Conservation (phyloP, 2,888 invertebrate species). For the Lycocerus yunnanus region DNA sequence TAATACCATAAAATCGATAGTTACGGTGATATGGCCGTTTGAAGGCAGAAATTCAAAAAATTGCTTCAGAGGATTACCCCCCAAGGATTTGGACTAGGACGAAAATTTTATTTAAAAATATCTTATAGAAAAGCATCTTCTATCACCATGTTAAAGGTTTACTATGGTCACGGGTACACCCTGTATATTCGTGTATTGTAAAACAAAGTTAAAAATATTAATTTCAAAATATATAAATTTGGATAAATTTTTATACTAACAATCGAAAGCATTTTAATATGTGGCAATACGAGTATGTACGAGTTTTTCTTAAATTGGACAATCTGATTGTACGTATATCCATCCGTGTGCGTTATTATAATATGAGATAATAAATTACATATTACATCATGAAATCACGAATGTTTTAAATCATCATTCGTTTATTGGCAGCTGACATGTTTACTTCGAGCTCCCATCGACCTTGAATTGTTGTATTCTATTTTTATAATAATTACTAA, state of each 20-base stretch:
- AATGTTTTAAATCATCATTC: constrained; percentile 15
- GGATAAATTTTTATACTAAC: not conserved
- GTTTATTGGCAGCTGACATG: constrained; percentile 18
- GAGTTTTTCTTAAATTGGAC: not conserved
- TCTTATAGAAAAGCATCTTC: no score
- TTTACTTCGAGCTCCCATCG: constrained; percentile 2
- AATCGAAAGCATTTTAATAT: not conserved
- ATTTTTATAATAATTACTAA: constrained; percentile 12
- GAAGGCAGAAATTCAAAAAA: no score
- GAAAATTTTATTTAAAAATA: no score
- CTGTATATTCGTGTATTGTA: no score
- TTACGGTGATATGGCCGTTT: no score
- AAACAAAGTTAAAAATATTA: no score
- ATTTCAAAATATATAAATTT: not conserved
- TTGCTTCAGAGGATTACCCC: no score
- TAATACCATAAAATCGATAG: no score
- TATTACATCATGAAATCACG: constrained; percentile 12
- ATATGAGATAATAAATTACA: constrained; percentile 7
- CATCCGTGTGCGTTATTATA: not conserved
- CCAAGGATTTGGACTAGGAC: no score
- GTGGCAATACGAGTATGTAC: not conserved
- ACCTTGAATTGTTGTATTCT: constrained; percentile 16
- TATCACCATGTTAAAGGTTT: no score
- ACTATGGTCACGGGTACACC: no score
- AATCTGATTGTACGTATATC: no score